phyloP scores from a whole-genome alignment of 2,113 vertebrate genomes.

The Athene cunicularia region DNA sequence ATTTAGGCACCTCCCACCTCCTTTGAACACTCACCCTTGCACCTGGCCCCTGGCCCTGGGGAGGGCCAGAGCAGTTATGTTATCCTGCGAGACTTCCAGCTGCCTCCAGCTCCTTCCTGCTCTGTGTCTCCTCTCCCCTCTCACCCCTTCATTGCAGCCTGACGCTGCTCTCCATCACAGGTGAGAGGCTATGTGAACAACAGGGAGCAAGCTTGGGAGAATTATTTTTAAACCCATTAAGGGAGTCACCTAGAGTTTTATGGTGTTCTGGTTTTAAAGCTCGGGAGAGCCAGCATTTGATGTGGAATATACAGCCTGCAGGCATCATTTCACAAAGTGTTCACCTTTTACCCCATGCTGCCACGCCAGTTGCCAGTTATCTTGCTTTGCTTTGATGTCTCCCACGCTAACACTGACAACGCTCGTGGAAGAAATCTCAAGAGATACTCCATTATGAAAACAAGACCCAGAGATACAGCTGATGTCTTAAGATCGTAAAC shows the following conservation, averaged over 20 bases:
- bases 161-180: neutral
- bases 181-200: neutral
- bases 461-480: neutral
- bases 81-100: neutral
- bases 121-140: neutral
- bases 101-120: neutral
- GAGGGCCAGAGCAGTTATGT: neutral
- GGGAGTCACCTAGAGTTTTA: conserved; percentile 36
- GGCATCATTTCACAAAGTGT: neutral
- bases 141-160: neutral
- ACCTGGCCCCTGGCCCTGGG: neutral
- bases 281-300: neutral
- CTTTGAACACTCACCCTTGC: neutral
- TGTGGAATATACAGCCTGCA: conserved; percentile 2
- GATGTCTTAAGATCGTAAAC: neutral
- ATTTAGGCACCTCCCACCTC: neutral
- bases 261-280: neutral
- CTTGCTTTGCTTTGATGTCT: neutral
- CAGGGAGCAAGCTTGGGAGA: neutral
- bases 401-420: accelerated
- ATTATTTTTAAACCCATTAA: conserved; percentile 24
- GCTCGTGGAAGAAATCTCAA: neutral
- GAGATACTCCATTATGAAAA: neutral
- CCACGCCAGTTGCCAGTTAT: neutral
- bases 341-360: conserved; percentile 13